Percentiles rank a stretch among this genome's conserved stretches.
Evolutionary conservation across 2,113 vertebrate species (phyloP).

Genomic region (Tragulus kanchil): DNA sequence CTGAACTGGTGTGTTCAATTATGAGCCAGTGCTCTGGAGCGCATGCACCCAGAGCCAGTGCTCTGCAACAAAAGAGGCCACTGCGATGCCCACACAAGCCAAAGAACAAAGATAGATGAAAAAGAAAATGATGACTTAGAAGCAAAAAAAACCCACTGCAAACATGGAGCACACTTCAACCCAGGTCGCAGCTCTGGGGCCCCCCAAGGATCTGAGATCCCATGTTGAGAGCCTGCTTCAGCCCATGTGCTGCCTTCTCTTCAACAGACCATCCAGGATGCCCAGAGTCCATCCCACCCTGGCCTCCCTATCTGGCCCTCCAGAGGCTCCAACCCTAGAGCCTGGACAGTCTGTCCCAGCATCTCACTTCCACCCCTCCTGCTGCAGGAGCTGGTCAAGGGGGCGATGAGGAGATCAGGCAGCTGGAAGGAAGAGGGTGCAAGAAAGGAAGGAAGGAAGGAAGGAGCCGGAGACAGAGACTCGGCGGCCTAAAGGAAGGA

Average conservation of each 20-base stretch:
- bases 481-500: neutral
- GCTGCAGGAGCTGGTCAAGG: neutral
- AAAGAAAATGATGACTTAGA: too few species aligned
- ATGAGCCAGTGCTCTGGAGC: too few species aligned
- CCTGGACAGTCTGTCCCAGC: neutral
- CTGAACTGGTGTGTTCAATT: too few species aligned
- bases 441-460: constrained; percentile 19
- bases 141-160: neutral
- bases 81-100: too few species aligned
- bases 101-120: too few species aligned
- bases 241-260: neutral
- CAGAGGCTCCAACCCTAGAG: neutral
- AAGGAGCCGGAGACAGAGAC: neutral
- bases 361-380: neutral
- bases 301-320: neutral
- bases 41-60: too few species aligned
- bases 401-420: neutral
- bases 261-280: neutral
- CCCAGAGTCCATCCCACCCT: too few species aligned
- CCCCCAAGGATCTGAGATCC: neutral
- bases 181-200: neutral
- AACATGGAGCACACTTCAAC: neutral
- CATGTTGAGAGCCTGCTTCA: neutral
- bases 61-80: too few species aligned
- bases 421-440: neutral